phyloP scores from a whole-genome alignment of 2,113 vertebrate species.

The Ginglymostoma cirratum region DNA sequence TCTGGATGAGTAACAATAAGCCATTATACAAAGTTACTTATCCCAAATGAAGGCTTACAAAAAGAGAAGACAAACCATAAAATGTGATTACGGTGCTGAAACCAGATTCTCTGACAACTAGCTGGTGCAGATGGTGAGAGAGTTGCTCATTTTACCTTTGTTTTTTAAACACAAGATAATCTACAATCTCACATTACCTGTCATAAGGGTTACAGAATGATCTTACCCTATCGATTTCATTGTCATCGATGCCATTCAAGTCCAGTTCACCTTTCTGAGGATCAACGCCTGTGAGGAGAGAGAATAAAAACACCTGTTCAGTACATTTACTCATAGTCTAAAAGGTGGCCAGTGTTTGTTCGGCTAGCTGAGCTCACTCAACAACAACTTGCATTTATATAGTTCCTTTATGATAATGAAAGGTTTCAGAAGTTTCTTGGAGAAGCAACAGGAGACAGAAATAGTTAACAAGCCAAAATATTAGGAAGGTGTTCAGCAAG shows the following conservation, averaged over 20 bases:
- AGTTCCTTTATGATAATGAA: background rate
- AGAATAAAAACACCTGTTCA: conserved; percentile 40
- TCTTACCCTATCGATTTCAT: conserved; percentile 85
- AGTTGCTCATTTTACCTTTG: background rate
- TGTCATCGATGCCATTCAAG: conserved; percentile 88
- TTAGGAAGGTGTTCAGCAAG: background rate
- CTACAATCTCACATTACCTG: conserved; percentile 3
- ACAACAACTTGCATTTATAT: background rate
- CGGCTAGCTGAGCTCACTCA: background rate
- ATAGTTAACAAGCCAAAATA: background rate
- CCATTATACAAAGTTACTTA: conserved; percentile 22
- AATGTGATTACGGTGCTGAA: conserved; percentile 9
- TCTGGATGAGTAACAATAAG: conserved; percentile 1
- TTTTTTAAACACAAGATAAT: background rate
- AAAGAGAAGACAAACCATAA: conserved; percentile 23
- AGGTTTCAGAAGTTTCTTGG: background rate
- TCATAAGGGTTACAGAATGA: background rate
- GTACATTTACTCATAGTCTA: background rate
- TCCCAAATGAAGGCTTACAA: background rate
- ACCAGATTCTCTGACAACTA: conserved; percentile 18
- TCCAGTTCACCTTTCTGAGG: conserved; percentile 79
- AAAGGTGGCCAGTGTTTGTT: conserved; percentile 28
- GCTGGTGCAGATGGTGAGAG: conserved; percentile 1
- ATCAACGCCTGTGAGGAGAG: conserved; percentile 58
- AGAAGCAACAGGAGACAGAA: background rate